Conservation (phyloP, 2,113 vertebrate species). For the Alectura lathami region DNA sequence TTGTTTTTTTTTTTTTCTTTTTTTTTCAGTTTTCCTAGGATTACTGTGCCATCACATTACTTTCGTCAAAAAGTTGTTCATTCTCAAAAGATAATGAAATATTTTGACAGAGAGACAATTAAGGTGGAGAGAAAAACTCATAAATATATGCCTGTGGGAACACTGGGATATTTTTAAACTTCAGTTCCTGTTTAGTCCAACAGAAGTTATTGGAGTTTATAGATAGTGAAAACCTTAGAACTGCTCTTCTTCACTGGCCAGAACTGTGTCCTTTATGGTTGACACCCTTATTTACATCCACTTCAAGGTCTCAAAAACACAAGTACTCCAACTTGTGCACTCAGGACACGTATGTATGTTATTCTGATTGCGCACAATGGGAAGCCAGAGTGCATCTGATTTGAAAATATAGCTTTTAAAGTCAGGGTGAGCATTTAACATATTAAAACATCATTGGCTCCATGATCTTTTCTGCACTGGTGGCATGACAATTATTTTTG, state of each 20-base stretch:
- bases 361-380: not conserved
- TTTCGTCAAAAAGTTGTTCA: not conserved
- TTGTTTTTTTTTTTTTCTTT: not conserved
- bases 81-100: not conserved
- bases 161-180: not conserved
- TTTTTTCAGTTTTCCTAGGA: not conserved
- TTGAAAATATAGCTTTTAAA: not conserved
- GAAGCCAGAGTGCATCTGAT: not conserved
- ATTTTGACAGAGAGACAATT: not conserved
- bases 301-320: not conserved
- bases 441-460: slow-evolving; percentile 38
- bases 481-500: slow-evolving; percentile 49
- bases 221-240: not conserved
- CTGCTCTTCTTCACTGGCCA: not conserved
- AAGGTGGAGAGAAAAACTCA: not conserved
- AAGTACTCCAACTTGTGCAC: not conserved
- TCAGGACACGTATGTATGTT: not conserved
- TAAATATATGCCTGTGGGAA: not conserved
- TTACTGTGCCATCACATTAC: not conserved
- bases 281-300: not conserved
- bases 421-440: slow-evolving; percentile 1
- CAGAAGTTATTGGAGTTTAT: not conserved
- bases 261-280: not conserved
- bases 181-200: not conserved
- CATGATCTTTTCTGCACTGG: slow-evolving; percentile 2